Conservation (phyloP, 2,888 invertebrate genomes). For the Drosophila fungiperda region DNA sequence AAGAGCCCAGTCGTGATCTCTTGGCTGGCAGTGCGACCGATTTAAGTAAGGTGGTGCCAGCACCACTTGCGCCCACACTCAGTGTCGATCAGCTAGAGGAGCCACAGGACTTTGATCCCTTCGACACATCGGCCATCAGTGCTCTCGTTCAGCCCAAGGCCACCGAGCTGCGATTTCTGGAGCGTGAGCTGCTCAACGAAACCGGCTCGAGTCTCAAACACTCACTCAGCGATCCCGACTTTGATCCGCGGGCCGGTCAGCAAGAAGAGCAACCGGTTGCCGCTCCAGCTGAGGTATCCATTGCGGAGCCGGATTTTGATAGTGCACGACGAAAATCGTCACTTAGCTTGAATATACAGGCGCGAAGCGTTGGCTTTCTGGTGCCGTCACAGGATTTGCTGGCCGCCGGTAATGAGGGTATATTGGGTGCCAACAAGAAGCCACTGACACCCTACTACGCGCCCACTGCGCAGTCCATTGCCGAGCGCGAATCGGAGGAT, state of each 20-base stretch:
- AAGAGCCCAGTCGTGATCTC: constrained; percentile 87
- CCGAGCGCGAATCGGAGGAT: constrained; percentile 87
- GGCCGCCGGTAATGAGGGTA: constrained; percentile 86
- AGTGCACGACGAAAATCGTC: constrained; percentile 87
- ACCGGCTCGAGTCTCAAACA: constrained; percentile 86
- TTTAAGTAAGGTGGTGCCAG: constrained; percentile 89
- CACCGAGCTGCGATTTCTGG: constrained; percentile 91
- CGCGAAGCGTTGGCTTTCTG: constrained; percentile 87
- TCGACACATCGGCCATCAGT: constrained; percentile 93
- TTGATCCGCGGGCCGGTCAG: constrained; percentile 91
- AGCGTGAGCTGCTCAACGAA: constrained; percentile 89
- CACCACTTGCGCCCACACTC: constrained; percentile 88
- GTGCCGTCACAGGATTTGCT: constrained; percentile 88
- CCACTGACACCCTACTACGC: constrained; percentile 94
- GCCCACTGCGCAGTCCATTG: constrained; percentile 84
- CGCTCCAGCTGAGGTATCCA: constrained; percentile 22
- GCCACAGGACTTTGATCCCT: constrained; percentile 89
- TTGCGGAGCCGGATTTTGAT: constrained; percentile 67
- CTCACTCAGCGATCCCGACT: constrained; percentile 91
- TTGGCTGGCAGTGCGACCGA: constrained; percentile 92
- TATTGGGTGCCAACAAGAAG: constrained; percentile 87
- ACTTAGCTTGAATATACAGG: constrained; percentile 87
- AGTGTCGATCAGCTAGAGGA: constrained; percentile 84
- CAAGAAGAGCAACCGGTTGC: constrained; percentile 47
- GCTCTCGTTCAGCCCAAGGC: constrained; percentile 90